Conservation (phyloP, 2,113 vertebrate species). For the Ginglymostoma cirratum region DNA sequence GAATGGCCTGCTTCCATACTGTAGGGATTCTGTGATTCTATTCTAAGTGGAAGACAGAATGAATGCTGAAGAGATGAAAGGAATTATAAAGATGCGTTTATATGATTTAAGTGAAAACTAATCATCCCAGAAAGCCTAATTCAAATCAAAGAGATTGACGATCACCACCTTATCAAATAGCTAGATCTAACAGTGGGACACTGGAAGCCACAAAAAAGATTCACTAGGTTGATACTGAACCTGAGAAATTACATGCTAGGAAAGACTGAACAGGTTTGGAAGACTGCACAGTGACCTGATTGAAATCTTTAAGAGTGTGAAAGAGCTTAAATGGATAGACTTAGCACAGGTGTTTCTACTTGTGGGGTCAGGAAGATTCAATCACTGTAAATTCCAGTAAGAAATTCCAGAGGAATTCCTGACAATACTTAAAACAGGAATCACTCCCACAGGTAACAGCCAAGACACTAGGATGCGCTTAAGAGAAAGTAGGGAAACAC, state of each 20-base stretch:
- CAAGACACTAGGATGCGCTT: not conserved
- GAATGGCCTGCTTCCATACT: no score
- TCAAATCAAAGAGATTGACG: not conserved
- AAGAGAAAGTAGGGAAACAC: not conserved
- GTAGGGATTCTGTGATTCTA: no score
- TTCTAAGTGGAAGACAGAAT: not conserved
- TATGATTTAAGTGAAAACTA: not conserved
- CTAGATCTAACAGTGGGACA: not conserved
- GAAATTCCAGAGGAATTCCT: not conserved
- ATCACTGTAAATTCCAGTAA: no score
- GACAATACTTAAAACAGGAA: not conserved
- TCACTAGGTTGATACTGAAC: not conserved
- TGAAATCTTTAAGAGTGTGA: not conserved
- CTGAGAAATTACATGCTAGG: not conserved
- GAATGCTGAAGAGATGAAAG: not conserved
- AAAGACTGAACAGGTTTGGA: not conserved
- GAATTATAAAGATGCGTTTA: not conserved
- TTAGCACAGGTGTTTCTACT: no score
- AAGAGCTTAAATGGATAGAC: not conserved
- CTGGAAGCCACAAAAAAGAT: not conserved
- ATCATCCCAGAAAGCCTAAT: not conserved
- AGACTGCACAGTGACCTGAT: not conserved
- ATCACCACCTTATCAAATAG: not conserved
- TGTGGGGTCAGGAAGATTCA: no score
- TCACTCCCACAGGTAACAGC: not conserved